Evolutionary conservation across 2,888 invertebrate genomes (phyloP).

Genomic region (Drosophila macrothrix): DNA sequence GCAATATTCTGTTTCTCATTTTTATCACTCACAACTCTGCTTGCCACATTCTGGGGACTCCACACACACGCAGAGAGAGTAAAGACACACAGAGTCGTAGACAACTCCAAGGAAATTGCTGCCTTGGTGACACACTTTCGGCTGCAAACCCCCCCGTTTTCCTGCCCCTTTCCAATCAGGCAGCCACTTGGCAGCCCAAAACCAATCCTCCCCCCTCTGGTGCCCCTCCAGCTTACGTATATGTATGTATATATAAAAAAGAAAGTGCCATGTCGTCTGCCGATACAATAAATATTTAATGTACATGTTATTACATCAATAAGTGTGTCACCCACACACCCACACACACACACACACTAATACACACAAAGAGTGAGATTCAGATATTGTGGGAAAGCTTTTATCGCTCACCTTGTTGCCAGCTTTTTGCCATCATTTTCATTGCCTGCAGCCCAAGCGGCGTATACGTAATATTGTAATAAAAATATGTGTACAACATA

Average conservation of each 20-base stretch:
- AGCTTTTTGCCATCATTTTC: slow-evolving; percentile 48
- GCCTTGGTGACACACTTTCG: slow-evolving; percentile 45
- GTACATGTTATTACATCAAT: slow-evolving; percentile 80
- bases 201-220: background rate
- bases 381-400: slow-evolving; percentile 65
- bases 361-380: slow-evolving; percentile 5
- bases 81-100: background rate
- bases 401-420: slow-evolving; percentile 71
- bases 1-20: background rate
- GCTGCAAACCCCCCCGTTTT: background rate
- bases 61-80: background rate
- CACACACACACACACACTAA: slow-evolving; percentile 44
- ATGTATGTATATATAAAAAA: slow-evolving; percentile 22
- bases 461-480: slow-evolving; percentile 64
- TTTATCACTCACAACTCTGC: background rate
- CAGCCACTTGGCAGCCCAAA: slow-evolving; percentile 32
- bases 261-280: slow-evolving; percentile 79
- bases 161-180: slow-evolving; percentile 11
- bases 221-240: background rate
- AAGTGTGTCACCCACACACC: slow-evolving; percentile 70
- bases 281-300: slow-evolving; percentile 79
- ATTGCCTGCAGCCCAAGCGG: slow-evolving; percentile 53
- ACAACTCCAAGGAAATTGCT: slow-evolving; percentile 27
- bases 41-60: background rate
- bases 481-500: slow-evolving; percentile 22